phyloP scores from a whole-genome alignment of 2,797 vertebrate species.

The Fistularia commersonii region DNA sequence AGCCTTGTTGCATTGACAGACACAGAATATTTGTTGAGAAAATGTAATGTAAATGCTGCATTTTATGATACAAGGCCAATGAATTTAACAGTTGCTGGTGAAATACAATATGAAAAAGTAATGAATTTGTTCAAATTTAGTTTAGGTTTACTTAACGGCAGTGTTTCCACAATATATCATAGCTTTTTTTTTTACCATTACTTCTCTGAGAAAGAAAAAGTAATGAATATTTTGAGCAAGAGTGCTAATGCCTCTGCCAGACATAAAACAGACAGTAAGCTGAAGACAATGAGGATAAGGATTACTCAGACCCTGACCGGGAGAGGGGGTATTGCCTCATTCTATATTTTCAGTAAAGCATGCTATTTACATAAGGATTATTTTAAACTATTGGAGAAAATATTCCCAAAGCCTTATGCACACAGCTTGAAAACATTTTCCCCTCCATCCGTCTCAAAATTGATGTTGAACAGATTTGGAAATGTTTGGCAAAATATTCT shows the following conservation, averaged over 20 bases:
- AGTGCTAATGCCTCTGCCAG: constrained; percentile 62
- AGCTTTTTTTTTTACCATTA: no score
- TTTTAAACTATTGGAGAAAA: constrained; percentile 71
- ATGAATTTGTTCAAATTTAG: no score
- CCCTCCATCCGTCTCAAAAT: constrained; percentile 55
- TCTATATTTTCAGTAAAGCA: constrained; percentile 73
- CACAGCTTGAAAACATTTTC: constrained; percentile 60
- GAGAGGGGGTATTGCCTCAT: constrained; percentile 48
- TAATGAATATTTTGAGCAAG: constrained; percentile 58
- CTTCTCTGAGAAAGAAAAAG: constrained; percentile 28
- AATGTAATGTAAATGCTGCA: no score
- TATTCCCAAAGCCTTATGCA: constrained; percentile 65
- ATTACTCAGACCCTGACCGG: constrained; percentile 58
- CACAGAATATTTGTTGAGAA: no score
- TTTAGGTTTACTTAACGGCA: no score
- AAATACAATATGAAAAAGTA: no score
- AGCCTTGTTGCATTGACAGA: no score
- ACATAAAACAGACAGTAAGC: constrained; percentile 71
- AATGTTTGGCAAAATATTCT: not conserved
- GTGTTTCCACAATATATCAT: no score
- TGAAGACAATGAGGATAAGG: constrained; percentile 72
- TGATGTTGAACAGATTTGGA: constrained; percentile 3
- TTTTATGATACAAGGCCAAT: no score
- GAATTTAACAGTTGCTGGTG: no score
- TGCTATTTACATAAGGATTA: constrained; percentile 75